A percentile compares a stretch with the other conserved stretches of the same genome.
phyloP scores from a whole-genome alignment of 2,113 vertebrate genomes.

The Menura novaehollandiae region DNA sequence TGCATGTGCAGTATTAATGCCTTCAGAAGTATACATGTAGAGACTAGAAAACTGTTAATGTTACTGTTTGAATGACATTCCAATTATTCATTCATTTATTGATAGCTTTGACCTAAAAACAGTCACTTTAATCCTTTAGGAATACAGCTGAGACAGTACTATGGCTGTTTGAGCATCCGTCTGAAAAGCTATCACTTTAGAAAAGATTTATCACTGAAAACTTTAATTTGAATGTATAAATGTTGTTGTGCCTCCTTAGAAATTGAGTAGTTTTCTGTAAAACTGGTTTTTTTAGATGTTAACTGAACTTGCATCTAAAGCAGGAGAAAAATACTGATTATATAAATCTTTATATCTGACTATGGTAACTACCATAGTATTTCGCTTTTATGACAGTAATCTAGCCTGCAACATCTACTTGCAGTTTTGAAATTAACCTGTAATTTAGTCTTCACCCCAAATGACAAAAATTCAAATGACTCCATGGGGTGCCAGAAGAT shows the following conservation, averaged over 20 bases:
- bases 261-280: constrained; percentile 45
- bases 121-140: constrained; percentile 57
- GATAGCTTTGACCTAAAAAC: constrained; percentile 75
- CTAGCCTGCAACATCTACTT: constrained; percentile 78
- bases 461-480: constrained; percentile 85
- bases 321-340: constrained; percentile 71
- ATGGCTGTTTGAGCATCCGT: constrained; percentile 47
- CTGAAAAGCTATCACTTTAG: constrained; percentile 39
- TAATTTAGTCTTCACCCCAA: constrained; percentile 86
- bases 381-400: constrained; percentile 75
- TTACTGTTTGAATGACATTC: constrained; percentile 82
- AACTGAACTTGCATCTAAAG: constrained; percentile 66
- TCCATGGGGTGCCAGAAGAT: constrained; percentile 80
- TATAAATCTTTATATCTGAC: constrained; percentile 68
- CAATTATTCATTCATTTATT: constrained; percentile 85
- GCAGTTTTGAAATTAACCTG: constrained; percentile 84
- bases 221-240: constrained; percentile 51
- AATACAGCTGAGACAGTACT: constrained; percentile 46
- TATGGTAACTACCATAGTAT: constrained; percentile 70
- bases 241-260: constrained; percentile 50
- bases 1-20: background rate
- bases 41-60: constrained; percentile 53
- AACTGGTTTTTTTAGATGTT: constrained; percentile 22
- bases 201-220: constrained; percentile 44
- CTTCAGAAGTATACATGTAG: constrained; percentile 54